These are phyloP conservation scores for Tholera decimalis DNA, from an alignment of 2,888 invertebrate species.

Conservation along the genomic window DNA sequence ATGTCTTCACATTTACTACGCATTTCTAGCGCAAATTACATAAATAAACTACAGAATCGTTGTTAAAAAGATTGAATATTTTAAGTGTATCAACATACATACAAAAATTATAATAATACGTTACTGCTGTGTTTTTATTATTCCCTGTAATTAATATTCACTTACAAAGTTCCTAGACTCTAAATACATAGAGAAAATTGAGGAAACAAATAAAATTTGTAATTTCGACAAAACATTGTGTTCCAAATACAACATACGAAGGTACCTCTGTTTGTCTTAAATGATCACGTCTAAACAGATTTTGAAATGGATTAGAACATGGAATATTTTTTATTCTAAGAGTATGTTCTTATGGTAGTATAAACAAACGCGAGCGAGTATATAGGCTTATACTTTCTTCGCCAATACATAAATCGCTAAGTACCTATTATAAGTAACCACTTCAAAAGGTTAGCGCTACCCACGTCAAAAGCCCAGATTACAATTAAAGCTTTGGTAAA, in stretches of 20 bases:
- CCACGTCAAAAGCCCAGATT: not conserved
- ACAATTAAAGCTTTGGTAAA: not conserved
- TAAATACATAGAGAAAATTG: conserved; percentile 35
- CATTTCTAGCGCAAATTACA: conserved; percentile 51
- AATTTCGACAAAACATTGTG: conserved; percentile 57
- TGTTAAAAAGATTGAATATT: conserved; percentile 73
- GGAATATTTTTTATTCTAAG: no score
- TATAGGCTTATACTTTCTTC: no score
- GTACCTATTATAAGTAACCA: not conserved
- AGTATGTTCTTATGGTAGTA: no score
- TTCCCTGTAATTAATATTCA: conserved; percentile 70
- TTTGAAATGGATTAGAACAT: no score
- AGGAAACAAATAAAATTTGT: conserved; percentile 47
- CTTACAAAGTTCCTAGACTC: conserved; percentile 35
- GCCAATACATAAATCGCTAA: not conserved
- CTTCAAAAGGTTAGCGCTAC: not conserved
- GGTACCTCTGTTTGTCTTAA: no score
- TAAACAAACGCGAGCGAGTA: no score
- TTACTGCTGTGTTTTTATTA: conserved; percentile 68
- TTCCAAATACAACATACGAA: no score
- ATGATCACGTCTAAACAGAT: not conserved
- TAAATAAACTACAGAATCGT: conserved; percentile 63
- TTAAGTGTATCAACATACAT: conserved; percentile 86
- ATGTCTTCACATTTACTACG: conserved; percentile 37
- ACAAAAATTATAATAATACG: conserved; percentile 75